Conservation (phyloP, 2,113 vertebrate genomes). For the Sylvia atricapilla region DNA sequence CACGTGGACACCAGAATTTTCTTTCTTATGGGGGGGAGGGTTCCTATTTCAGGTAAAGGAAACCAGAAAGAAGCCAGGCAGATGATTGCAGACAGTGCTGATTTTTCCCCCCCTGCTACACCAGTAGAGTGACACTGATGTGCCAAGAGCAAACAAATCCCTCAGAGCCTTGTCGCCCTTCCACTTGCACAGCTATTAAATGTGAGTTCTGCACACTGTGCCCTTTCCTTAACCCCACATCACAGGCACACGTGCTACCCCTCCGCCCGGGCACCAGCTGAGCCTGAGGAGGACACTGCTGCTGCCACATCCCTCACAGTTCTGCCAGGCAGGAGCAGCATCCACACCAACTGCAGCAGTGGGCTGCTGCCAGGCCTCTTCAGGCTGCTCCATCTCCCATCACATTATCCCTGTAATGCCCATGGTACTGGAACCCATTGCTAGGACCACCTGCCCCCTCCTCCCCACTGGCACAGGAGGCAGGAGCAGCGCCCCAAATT, state of each 20-base stretch:
- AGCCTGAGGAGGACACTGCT: neutral
- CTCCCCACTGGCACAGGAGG: neutral
- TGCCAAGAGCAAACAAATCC: neutral
- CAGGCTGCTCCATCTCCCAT: neutral
- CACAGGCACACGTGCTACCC: neutral
- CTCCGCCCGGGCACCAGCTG: neutral
- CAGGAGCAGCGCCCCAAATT: neutral
- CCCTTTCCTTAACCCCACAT: neutral
- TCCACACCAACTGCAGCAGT: fast-evolving
- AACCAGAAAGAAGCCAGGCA: neutral
- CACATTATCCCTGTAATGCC: fast-evolving
- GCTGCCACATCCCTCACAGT: neutral
- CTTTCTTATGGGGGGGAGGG: fast-evolving
- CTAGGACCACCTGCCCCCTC: fast-evolving
- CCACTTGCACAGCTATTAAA: neutral
- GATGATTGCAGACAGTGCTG: neutral
- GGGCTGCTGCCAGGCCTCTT: neutral
- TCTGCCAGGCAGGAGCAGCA: neutral
- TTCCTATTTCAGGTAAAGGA: neutral
- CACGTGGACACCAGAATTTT: neutral
- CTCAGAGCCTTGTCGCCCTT: neutral
- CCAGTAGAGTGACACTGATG: neutral
- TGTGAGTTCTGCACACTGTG: neutral
- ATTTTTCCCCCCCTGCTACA: neutral
- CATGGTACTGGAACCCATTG: fast-evolving